phyloP scores from a whole-genome alignment of 2,113 vertebrate species.

The Odontophorus gujanensis region DNA sequence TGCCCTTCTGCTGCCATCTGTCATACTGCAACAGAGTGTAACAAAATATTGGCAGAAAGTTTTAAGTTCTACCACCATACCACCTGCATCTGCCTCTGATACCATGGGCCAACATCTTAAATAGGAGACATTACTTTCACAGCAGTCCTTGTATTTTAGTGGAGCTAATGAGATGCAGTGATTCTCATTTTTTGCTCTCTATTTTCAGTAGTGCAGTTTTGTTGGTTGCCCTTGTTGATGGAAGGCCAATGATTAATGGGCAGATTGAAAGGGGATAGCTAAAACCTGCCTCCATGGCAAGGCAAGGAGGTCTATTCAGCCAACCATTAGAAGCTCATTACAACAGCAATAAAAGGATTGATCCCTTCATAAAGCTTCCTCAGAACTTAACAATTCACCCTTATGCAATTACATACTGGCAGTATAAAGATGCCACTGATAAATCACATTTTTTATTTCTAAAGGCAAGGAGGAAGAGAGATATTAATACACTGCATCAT shows the following conservation, averaged over 20 bases:
- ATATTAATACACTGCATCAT: constrained; percentile 55
- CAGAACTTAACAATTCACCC: constrained; percentile 72
- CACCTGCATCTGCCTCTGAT: too few relatives aligned
- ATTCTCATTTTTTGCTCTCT: neutral
- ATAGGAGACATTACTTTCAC: neutral
- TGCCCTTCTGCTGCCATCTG: too few relatives aligned
- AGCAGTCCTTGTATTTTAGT: neutral
- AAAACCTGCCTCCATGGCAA: constrained; percentile 14
- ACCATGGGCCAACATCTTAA: too few relatives aligned
- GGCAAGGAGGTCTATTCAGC: constrained; percentile 25
- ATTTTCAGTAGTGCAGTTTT: neutral
- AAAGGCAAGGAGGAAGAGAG: constrained; percentile 30
- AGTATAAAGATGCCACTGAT: constrained; percentile 53
- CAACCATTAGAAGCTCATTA: constrained; percentile 76
- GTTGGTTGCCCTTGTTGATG: constrained; percentile 34
- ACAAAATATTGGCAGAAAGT: too few relatives aligned
- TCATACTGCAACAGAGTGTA: too few relatives aligned
- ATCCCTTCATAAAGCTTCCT: constrained; percentile 56
- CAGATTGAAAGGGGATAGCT: constrained; percentile 18
- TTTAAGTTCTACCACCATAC: too few relatives aligned
- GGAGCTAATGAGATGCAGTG: neutral
- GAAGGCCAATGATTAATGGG: constrained; percentile 44
- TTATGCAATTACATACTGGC: constrained; percentile 63
- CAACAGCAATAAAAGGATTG: constrained; percentile 66
- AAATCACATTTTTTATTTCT: constrained; percentile 72